Percentiles rank a stretch among this genome's conserved stretches.
Evolutionary conservation across 2,797 vertebrate genomes (phyloP).

Genomic region (Tenualosa thibaudeaui): DNA sequence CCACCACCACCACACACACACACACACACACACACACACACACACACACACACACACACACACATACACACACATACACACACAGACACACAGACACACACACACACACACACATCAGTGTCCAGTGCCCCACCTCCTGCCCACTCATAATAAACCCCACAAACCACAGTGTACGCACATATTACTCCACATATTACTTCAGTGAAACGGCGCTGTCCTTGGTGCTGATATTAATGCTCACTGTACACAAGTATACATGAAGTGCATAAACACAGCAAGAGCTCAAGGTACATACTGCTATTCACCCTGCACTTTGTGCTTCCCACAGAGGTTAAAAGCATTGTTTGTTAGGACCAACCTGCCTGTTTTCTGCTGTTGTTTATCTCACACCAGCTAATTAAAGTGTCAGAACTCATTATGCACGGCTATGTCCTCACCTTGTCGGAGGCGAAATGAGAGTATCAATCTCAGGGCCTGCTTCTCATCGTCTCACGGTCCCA

Average conservation of each 20-base stretch:
- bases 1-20: too few species aligned
- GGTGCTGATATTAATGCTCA: constrained; percentile 5
- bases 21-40: too few species aligned
- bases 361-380: constrained; percentile 53
- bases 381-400: constrained; percentile 59
- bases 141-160: neutral
- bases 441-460: constrained; percentile 55
- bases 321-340: constrained; percentile 17
- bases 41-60: too few species aligned
- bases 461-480: constrained; percentile 51
- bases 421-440: constrained; percentile 52
- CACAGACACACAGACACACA: too few species aligned
- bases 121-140: neutral
- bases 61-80: too few species aligned
- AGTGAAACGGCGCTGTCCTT: neutral
- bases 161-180: too few species aligned
- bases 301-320: neutral
- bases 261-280: constrained; percentile 12
- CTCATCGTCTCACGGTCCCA: constrained; percentile 6
- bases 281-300: constrained; percentile 28
- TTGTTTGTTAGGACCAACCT: neutral
- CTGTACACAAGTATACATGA: neutral
- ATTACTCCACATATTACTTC: neutral
- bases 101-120: too few species aligned
- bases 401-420: constrained; percentile 64